Base-by-base conservation (phyloP, 2,888 invertebrate species). In the Drosophila mercatorum region DNA sequence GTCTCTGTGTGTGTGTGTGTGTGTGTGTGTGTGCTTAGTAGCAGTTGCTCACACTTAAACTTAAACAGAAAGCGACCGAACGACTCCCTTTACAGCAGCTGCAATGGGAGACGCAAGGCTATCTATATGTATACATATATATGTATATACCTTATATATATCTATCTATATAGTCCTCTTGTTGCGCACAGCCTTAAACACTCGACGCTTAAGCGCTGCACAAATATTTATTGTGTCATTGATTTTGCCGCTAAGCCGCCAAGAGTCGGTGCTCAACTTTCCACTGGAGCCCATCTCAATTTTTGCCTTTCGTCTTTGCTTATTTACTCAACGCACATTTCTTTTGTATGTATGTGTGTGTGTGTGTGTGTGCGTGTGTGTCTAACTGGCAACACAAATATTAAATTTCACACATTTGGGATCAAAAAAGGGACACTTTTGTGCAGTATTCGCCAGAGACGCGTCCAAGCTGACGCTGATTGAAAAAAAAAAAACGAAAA, bases 141-240 rank as follows among this genome's bases (percentile, higher is more conserved):
- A 51, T 34, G 17, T 57, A 55, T 53, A n/a, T 65, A 43, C 63
- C 11, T 43, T 26, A 22, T 22, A 38, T 58, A 31, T 36, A n/a
- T 52, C 51, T 67, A 43, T 71, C 53, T 69, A 65, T 68, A 65
- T 59, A 58, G 72, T 63, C 55, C 62, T 83, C 72, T 80, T 79
- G 77, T 81, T 81, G 79, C 67, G 49, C 70, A 63, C 76, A 72
- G 74, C 77, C 78, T 83, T 83, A 81, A 87, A 84, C 87, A 82
- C 84, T 84, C 78, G 38, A 72, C 60, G 73, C 84, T 87, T 88
- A 84, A 88, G 88, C 78, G 79, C 76, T 80, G 80, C 75, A 81
- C 90, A 89, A 89, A 90, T 90, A 89, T 89, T 89, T 89, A 88
- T 86, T 83, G 81, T 87, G 88, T 83, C 88, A 89, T 89, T 89